Evolutionary conservation across 2,888 invertebrate species (phyloP).

Genomic region (Lypha dubia): DNA sequence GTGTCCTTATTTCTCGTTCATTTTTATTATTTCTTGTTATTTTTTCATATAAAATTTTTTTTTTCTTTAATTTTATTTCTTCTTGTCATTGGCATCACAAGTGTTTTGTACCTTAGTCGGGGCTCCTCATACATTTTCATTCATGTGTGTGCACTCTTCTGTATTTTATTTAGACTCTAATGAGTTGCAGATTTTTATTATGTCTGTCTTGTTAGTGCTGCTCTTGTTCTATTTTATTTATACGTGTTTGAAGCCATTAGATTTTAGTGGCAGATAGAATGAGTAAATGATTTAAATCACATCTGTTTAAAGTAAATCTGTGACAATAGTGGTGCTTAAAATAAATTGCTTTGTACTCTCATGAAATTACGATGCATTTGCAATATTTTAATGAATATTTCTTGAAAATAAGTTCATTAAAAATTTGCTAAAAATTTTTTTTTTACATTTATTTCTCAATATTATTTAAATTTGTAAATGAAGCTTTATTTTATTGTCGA

Average conservation of each 20-base stretch:
- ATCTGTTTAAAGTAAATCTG: conserved; percentile 56
- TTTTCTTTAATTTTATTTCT: conserved; percentile 31
- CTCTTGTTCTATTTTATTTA: conserved; percentile 17
- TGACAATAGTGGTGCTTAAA: conserved; percentile 18
- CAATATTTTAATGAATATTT: no score
- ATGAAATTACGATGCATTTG: neutral
- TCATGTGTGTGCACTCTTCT: conserved; percentile 12
- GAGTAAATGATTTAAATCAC: conserved; percentile 67
- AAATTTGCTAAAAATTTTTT: no score
- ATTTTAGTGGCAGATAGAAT: conserved; percentile 52
- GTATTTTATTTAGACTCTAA: conserved; percentile 74
- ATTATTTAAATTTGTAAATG: no score
- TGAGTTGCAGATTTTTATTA: conserved; percentile 77
- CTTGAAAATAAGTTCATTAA: no score
- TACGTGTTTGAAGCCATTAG: conserved; percentile 64
- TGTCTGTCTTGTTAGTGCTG: conserved; percentile 18
- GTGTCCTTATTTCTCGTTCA: conserved; percentile 28
- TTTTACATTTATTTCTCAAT: no score
- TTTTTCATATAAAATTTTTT: conserved; percentile 23
- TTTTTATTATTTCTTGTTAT: conserved; percentile 26
- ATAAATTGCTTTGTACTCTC: neutral
- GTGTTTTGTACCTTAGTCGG: conserved; percentile 6
- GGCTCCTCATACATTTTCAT: neutral
- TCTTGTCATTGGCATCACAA: conserved; percentile 50
- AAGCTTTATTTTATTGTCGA: no score